A percentile compares a stretch with the other conserved stretches of the same genome.
These are phyloP conservation scores for Siniperca chuatsi DNA, from an alignment of 2,113 vertebrate species.

Conservation along the genomic window DNA sequence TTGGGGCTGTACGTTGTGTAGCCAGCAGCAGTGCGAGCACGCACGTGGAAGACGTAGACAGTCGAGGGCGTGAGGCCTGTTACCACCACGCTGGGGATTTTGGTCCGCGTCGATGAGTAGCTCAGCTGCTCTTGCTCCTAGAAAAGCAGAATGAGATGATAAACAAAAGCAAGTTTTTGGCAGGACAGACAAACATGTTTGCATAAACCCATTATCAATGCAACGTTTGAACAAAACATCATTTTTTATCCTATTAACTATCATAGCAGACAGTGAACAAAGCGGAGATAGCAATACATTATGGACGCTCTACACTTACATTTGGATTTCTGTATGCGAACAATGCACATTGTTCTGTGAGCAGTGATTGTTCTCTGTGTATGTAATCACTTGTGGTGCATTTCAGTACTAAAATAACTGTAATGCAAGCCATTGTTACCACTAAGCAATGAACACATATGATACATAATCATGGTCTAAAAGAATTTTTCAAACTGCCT, in stretches of 20 bases:
- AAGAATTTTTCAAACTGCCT: background rate
- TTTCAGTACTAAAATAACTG: background rate
- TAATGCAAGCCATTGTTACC: background rate
- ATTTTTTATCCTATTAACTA: constrained; percentile 36
- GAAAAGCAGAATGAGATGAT: constrained; percentile 21
- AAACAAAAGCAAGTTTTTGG: constrained; percentile 31
- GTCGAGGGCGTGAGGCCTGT: constrained; percentile 95
- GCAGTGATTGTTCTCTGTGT: constrained; percentile 6
- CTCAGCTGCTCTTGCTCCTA: constrained; percentile 97
- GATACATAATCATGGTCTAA: background rate
- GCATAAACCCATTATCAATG: constrained; percentile 31
- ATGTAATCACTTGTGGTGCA: background rate
- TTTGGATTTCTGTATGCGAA: constrained; percentile 31
- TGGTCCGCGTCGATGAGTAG: constrained; percentile 97
- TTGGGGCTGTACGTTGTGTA: constrained; percentile 96
- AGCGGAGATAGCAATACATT: constrained; percentile 25
- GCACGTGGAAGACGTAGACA: constrained; percentile 95
- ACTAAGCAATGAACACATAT: background rate
- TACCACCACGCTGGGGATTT: constrained; percentile 91
- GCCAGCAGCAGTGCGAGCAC: constrained; percentile 92
- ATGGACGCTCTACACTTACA: constrained; percentile 17
- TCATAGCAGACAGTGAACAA: constrained; percentile 48
- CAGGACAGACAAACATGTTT: constrained; percentile 24
- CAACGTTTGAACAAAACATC: constrained; percentile 24
- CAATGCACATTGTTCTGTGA: constrained; percentile 37